A percentile compares a stretch with the other conserved stretches of the same genome.
phyloP scores from a whole-genome alignment of 2,113 vertebrate species.

The Haemorhous mexicanus region DNA sequence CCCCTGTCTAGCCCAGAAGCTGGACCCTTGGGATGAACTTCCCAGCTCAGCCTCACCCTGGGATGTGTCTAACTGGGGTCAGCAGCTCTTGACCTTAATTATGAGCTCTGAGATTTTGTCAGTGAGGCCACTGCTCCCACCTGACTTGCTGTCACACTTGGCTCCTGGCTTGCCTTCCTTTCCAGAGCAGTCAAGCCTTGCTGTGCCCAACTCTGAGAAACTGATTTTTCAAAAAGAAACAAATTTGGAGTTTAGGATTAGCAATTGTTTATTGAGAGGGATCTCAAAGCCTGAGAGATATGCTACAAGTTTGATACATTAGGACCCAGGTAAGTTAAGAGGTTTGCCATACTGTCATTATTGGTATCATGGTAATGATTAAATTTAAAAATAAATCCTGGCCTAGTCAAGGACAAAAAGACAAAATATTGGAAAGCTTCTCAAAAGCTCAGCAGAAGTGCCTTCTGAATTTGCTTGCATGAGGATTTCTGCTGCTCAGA shows the following conservation, averaged over 20 bases:
- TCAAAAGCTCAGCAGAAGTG: neutral
- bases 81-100: neutral
- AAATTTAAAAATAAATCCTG: neutral
- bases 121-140: neutral
- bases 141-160: neutral
- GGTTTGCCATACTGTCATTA: neutral
- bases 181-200: accelerated
- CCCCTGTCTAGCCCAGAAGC: neutral
- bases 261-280: neutral
- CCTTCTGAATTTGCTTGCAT: neutral
- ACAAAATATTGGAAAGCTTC: neutral
- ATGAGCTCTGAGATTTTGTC: neutral
- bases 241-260: neutral
- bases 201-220: neutral
- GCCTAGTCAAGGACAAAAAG: neutral
- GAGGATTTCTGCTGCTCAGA: neutral
- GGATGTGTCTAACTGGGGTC: neutral
- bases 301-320: neutral
- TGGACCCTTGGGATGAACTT: neutral
- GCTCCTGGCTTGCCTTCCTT: neutral
- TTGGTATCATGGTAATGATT: neutral
- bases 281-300: neutral
- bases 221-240: neutral
- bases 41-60: neutral
- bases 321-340: neutral